A percentile compares a stretch with the other conserved stretches of the same genome.
These are phyloP conservation scores for Oophaga pumilio DNA, from an alignment of 2,113 vertebrate species.

Conservation along the genomic window DNA sequence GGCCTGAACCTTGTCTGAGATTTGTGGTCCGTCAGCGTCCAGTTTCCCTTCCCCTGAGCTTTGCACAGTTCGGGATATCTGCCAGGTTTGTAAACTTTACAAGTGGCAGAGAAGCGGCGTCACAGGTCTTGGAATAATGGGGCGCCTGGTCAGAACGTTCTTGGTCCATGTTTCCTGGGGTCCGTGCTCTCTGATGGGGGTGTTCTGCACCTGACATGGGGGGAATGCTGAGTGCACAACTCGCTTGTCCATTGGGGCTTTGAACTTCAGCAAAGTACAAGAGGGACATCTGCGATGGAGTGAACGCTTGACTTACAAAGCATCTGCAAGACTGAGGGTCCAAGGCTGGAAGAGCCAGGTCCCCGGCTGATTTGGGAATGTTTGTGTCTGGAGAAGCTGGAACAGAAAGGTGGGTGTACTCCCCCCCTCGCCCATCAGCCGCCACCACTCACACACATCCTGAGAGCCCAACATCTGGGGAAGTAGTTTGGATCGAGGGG, in stretches of 20 bases:
- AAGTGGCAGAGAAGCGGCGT: neutral
- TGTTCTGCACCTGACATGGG: slow-evolving; percentile 29
- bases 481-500: slow-evolving; percentile 83
- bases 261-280: slow-evolving; percentile 46
- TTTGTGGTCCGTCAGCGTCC: neutral
- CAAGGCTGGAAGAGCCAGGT: slow-evolving; percentile 68
- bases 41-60: neutral
- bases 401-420: slow-evolving; percentile 69
- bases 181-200: neutral
- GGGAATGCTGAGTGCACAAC: neutral
- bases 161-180: neutral
- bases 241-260: neutral
- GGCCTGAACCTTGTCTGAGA: neutral
- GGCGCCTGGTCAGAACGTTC: neutral
- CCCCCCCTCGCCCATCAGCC: slow-evolving; percentile 16
- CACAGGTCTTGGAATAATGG: neutral
- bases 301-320: slow-evolving; percentile 82
- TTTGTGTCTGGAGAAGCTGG: slow-evolving; percentile 77
- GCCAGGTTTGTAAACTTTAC: neutral
- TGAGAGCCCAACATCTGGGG: slow-evolving; percentile 92
- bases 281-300: slow-evolving; percentile 76
- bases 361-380: slow-evolving; percentile 71
- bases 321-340: slow-evolving; percentile 68
- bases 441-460: slow-evolving; percentile 76
- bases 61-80: neutral